Conservation (phyloP, 2,888 invertebrate genomes). For the Xestia ashworthii region DNA sequence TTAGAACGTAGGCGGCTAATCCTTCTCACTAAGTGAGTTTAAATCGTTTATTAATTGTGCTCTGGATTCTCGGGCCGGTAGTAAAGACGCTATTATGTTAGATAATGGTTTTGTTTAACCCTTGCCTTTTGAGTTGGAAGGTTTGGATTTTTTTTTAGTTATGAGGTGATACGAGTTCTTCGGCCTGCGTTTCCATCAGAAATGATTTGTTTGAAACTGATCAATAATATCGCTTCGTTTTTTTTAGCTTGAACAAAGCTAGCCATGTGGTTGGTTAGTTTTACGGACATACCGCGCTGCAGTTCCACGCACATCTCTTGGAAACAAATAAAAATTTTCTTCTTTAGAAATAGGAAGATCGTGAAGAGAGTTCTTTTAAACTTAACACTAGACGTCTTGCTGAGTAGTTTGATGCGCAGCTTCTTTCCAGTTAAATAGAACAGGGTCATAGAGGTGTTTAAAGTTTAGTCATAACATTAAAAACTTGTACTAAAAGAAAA, state of each 20-base stretch:
- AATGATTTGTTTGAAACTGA: not conserved
- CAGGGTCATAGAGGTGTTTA: too few relatives aligned
- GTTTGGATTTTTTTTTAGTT: not conserved
- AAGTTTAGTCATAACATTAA: too few relatives aligned
- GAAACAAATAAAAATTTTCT: too few relatives aligned
- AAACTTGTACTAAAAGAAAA: too few relatives aligned
- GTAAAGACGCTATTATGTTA: conserved; percentile 3
- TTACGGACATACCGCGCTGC: too few relatives aligned
- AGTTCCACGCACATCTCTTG: too few relatives aligned
- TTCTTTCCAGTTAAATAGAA: too few relatives aligned
- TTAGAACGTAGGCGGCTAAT: conserved; percentile 41
- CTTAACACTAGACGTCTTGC: too few relatives aligned
- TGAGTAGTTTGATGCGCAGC: too few relatives aligned
- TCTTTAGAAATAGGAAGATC: too few relatives aligned
- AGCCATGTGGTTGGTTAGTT: not conserved
- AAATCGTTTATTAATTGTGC: conserved; percentile 57
- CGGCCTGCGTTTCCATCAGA: not conserved
- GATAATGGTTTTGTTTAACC: conserved; percentile 20
- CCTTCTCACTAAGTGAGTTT: conserved; percentile 48
- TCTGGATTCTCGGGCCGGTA: conserved; percentile 24
- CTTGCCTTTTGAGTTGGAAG: conserved; percentile 8
- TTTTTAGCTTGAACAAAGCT: not conserved
- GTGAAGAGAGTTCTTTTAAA: too few relatives aligned
- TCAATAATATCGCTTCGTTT: too few relatives aligned
- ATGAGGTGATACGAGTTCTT: not conserved